Conservation (phyloP, 2,797 vertebrate genomes). For the Vipera latastei region DNA sequence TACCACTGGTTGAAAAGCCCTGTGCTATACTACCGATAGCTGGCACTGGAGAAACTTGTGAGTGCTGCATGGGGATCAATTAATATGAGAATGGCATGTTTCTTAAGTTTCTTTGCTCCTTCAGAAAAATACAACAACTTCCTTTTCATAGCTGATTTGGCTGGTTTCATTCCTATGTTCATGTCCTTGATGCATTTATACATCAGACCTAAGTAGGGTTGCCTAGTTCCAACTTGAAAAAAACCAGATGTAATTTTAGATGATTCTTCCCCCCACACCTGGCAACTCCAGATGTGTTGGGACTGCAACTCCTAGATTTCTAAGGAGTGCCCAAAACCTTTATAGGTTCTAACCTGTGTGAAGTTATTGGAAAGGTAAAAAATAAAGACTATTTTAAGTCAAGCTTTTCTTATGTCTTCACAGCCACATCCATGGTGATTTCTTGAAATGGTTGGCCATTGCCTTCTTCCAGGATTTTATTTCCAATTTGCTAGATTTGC, state of each 20-base stretch:
- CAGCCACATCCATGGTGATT: neutral
- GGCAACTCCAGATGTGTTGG: neutral
- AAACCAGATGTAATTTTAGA: neutral
- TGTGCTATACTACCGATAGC: rapidly evolving
- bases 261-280: neutral
- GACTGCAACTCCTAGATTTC: neutral
- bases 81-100: constrained; percentile 16
- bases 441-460: neutral
- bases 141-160: neutral
- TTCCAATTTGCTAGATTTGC: neutral
- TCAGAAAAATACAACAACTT: neutral
- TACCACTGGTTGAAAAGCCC: too few relatives aligned
- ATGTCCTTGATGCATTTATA: neutral
- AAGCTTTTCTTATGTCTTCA: neutral
- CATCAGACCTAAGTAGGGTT: neutral
- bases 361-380: neutral
- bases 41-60: constrained; percentile 10
- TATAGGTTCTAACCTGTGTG: neutral
- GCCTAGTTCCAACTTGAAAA: neutral
- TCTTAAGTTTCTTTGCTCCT: neutral
- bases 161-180: neutral
- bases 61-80: constrained; percentile 11
- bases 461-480: neutral
- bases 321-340: neutral
- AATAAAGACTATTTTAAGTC: neutral